Evolutionary conservation across 2,888 invertebrate genomes (phyloP), one percentile per base, ranked within the genome.

Genomic region (Caenorhabditis macrosperma): DNA sequence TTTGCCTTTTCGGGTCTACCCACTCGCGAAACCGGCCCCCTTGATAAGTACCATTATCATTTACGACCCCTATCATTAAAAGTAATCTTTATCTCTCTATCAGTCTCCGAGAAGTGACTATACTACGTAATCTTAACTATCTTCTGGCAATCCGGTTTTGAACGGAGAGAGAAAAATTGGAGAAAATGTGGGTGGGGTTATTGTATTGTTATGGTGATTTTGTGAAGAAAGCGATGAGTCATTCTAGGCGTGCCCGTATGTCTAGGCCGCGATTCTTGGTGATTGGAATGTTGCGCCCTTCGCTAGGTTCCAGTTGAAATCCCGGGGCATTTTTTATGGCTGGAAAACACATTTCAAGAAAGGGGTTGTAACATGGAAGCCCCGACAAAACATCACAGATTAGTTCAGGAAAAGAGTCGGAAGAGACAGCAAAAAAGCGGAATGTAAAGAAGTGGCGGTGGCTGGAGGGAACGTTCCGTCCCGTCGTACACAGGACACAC

Each of bases 401-500:
- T 50, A 50, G 26, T 24, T 24, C 24, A 28, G 24, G 61, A 46
- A 48, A 46, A 30, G 24, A 52, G 52, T 17, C 35, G 24, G 20
- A 61, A 68, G 30, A 41, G 52, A 60, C 52, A 55, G n/a, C 15
- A 22, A 52, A 44, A 52, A 66, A 55, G 55, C n/a, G 35, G 46
- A 57, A 66, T 22, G 55, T 38, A 5, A n/a, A 52, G 50, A 24
- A 35, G 48, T 1, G 44, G 17, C n/a, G 10, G n/a, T n/a, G 17
- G 17, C 44, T 4, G 44, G 44, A 50, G 35, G 48, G 50, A 74
- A 64, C 63, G 64, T 57, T 69, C 67, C 0, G 10, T 44, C 24
- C 28, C 30, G 17, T 38, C 59, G 57, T 52, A 46, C 71, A 33
- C 61, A 10, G 61, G 69, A 71, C 61, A 71, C 71, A 71, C 71